Evolutionary conservation across 2,113 vertebrate genomes (phyloP), one percentile per base, ranked within the genome.

Genomic region (Brienomyrus longianalis): DNA sequence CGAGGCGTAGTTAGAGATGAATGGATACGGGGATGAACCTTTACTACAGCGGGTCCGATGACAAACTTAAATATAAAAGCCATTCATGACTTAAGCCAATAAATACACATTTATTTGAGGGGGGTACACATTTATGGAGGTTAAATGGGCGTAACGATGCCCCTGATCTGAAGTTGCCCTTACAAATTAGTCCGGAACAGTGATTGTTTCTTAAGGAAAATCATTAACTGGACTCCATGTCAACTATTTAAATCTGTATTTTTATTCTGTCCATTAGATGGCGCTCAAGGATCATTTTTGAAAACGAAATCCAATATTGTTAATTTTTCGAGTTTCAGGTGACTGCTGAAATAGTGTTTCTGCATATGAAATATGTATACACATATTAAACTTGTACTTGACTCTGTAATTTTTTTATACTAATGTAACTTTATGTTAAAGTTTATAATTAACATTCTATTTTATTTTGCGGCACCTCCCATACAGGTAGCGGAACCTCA

Each of bases 261-360:
- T 80, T 80, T 13, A 19, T 39, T 80, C 17, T 80, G 4, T 1
- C 92, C 96, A 84, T 54, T 52, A 95, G 95, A 93, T 94, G 94
- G 95, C 74, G 93, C 91, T 90, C 93, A 62, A 48, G 9, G 91
- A 94, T 92, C 90, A 93, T 3, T 27, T 89, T 93, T 93, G 0
- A 88, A 88, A 87, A 35, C 2, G 83, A 43, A 80, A 80, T 77
- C 83, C 7, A 23, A 84, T 48, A 47, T 84, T 84, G 21, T 21
- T 0, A 83, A 47, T 48, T 83, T 47, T 8, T 21, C 83, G 45
- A 5, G 45, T 9, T 84, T 43, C 74, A 80, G 74, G 74, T 43
- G 35, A 19, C 35, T 80, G 8, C 5, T 43, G 31, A 77, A 77
- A 77, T n/a, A 35, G 35, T 80, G 15, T 19, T 80, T 35, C 74